phyloP scores from a whole-genome alignment of 1,140 invertebrate genomes.

The Battus philenor region DNA sequence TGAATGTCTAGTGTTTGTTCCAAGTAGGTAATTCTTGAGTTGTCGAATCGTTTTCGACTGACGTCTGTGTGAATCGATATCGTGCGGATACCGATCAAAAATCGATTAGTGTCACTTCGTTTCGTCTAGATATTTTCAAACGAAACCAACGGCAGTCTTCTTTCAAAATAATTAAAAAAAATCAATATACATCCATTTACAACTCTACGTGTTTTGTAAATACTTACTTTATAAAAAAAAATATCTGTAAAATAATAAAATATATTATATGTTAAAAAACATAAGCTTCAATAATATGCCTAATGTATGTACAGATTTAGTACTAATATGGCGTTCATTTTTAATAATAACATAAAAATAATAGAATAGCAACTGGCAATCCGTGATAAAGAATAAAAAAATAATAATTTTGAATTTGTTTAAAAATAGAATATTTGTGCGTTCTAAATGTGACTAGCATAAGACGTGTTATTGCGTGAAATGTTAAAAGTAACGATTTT shows the following conservation, averaged over 20 bases:
- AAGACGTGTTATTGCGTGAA: conserved; percentile 71
- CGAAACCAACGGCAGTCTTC: conserved; percentile 64
- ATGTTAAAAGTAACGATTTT: conserved; percentile 37
- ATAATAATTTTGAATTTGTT: conserved; percentile 43
- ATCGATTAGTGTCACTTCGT: not conserved
- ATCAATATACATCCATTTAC: conserved; percentile 48
- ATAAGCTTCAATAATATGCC: conserved; percentile 50
- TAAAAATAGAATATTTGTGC: conserved; percentile 54
- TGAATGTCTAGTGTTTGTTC: conserved; percentile 64
- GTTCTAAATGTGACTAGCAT: conserved; percentile 72
- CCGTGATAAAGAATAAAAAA: conserved; percentile 32
- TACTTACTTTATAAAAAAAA: conserved; percentile 57
- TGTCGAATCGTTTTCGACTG: conserved; percentile 24
- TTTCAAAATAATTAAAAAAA: conserved; percentile 48
- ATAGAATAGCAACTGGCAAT: conserved; percentile 34
- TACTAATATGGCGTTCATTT: conserved; percentile 66
- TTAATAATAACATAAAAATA: conserved; percentile 54
- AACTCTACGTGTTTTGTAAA: conserved; percentile 63
- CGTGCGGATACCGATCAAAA: too few relatives aligned
- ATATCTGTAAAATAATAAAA: conserved; percentile 49
- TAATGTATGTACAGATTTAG: conserved; percentile 57
- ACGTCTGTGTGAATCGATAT: too few relatives aligned
- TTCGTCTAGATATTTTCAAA: conserved; percentile 48
- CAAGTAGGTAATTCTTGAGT: conserved; percentile 34
- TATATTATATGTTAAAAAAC: conserved; percentile 34